Percentiles rank a stretch among this genome's conserved stretches.
Evolutionary conservation across 2,113 vertebrate species (phyloP).

Genomic region (cattle (Bos taurus)): DNA sequence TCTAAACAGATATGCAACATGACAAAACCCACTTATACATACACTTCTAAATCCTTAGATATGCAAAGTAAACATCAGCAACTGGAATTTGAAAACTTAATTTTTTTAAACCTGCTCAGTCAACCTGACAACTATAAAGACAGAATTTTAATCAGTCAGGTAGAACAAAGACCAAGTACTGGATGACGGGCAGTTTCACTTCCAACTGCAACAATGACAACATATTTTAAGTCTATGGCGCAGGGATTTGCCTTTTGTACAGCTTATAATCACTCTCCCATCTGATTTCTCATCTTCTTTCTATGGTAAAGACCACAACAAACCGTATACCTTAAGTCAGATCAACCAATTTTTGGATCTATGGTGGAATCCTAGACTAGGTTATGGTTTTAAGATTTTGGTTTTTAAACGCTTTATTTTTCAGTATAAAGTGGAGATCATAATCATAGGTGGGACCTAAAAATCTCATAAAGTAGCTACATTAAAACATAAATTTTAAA

Average conservation of each 20-base stretch:
- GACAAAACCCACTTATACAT: constrained; percentile 58
- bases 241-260: constrained; percentile 10
- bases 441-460: constrained; percentile 1
- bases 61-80: constrained; percentile 18
- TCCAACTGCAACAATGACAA: constrained; percentile 37
- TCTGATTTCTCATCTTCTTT: constrained; percentile 11
- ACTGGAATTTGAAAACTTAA: constrained; percentile 31
- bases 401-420: constrained; percentile 43
- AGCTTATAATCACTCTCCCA: not conserved
- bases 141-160: constrained; percentile 68
- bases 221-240: constrained; percentile 14
- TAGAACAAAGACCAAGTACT: constrained; percentile 59
- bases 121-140: constrained; percentile 24
- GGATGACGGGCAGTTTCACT: constrained; percentile 42
- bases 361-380: not conserved
- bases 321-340: constrained; percentile 18
- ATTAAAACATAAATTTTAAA: constrained; percentile 40
- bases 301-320: not conserved
- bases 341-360: not conserved
- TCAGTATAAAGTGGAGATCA: not conserved
- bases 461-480: constrained; percentile 31
- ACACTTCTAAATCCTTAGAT: not conserved
- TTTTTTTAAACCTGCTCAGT: constrained; percentile 48
- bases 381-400: constrained; percentile 1
- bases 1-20: constrained; percentile 77